phyloP scores from a whole-genome alignment of 2,113 vertebrate genomes.

The Plecturocebus donacophilus region DNA sequence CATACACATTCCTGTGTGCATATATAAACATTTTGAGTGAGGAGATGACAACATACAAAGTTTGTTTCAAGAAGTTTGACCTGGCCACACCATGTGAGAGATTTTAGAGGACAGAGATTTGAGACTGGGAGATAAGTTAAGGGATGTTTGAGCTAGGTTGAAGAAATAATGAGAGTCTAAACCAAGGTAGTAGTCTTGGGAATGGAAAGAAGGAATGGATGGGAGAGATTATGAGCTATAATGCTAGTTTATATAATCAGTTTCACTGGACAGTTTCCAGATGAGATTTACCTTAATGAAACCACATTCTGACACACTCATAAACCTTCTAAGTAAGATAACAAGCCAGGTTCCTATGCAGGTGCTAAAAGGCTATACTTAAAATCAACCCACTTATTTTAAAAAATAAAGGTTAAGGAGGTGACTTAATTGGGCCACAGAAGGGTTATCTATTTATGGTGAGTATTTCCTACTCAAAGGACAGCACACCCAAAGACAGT shows the following conservation, averaged over 20 bases:
- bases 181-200: neutral
- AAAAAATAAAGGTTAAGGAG: neutral
- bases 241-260: neutral
- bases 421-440: neutral
- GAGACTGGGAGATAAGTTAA: neutral
- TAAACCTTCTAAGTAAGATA: neutral
- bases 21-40: neutral
- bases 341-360: neutral
- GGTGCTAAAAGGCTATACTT: neutral
- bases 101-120: neutral
- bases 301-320: neutral
- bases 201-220: neutral
- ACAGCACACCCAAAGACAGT: slow-evolving; percentile 20
- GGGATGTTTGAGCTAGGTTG: neutral
- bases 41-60: neutral
- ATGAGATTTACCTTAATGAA: neutral
- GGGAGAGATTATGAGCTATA: neutral
- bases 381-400: neutral
- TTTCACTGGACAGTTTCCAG: neutral
- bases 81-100: neutral
- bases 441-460: neutral
- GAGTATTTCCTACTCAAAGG: neutral
- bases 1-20: fast-evolving
- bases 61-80: neutral
- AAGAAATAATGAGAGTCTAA: neutral